These are phyloP conservation scores for Taxidea taxus DNA, from an alignment of 2,113 vertebrate genomes.

Conservation along the genomic window DNA sequence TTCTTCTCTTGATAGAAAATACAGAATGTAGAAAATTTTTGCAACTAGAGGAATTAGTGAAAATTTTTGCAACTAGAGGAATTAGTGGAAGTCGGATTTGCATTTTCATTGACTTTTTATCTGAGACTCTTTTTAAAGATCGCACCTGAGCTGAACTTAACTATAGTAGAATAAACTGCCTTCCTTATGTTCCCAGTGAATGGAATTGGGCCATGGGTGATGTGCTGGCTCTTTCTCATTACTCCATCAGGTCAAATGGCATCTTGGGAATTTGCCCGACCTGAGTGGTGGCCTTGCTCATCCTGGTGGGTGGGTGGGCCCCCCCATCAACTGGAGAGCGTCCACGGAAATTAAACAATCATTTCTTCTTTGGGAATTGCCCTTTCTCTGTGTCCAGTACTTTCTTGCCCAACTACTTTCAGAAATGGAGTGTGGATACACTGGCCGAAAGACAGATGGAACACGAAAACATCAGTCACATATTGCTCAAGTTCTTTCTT, in stretches of 20 bases:
- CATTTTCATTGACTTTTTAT: neutral
- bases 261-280: constrained; percentile 56
- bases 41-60: neutral
- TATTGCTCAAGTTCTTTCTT: constrained; percentile 74
- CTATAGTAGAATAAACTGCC: neutral
- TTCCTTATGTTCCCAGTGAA: neutral
- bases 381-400: constrained; percentile 46
- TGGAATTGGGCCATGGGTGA: neutral
- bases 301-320: neutral
- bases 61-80: neutral
- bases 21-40: neutral
- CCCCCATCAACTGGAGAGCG: neutral
- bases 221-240: neutral
- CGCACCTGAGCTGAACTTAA: neutral
- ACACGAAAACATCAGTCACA: constrained; percentile 36
- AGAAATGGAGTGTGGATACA: constrained; percentile 58
- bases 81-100: neutral
- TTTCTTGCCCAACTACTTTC: constrained; percentile 61
- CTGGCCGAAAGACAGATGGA: constrained; percentile 63
- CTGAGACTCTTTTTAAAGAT: neutral
- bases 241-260: neutral
- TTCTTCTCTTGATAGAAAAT: neutral
- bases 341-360: constrained; percentile 17
- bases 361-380: constrained; percentile 23
- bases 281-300: neutral